phyloP scores from a whole-genome alignment of 1,140 invertebrate species.

The Hylaeus volcanicus region DNA sequence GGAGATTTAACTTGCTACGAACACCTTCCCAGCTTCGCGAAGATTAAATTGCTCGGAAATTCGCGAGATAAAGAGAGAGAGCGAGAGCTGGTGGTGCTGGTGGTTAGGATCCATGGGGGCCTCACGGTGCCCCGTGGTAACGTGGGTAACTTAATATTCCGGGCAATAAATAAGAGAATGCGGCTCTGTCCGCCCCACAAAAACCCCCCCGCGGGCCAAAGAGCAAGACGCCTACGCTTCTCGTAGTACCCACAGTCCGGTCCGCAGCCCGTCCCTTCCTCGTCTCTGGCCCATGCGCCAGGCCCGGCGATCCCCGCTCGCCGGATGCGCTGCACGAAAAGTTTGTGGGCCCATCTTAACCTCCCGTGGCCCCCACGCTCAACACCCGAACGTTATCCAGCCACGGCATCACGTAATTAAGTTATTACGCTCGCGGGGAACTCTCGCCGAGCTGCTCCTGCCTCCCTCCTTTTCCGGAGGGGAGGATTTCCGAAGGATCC shows the following conservation, averaged over 20 bases:
- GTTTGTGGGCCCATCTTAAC: slow-evolving; percentile 57
- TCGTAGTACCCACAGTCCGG: slow-evolving; percentile 60
- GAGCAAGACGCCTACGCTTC: slow-evolving; percentile 68
- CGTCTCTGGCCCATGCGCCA: slow-evolving; percentile 1
- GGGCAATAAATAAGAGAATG: slow-evolving; percentile 72
- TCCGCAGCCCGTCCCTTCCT: slow-evolving; percentile 17
- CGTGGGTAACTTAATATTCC: slow-evolving; percentile 72
- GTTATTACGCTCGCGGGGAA: slow-evolving; percentile 64
- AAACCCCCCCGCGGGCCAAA: slow-evolving; percentile 67
- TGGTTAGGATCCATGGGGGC: slow-evolving; percentile 64
- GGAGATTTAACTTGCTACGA: too few relatives aligned
- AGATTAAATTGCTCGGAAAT: slow-evolving; percentile 26
- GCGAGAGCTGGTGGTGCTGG: slow-evolving; percentile 47
- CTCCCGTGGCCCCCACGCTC: slow-evolving; percentile 65
- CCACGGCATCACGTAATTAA: slow-evolving; percentile 67
- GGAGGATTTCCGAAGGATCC: slow-evolving; percentile 3
- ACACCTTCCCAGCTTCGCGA: background rate
- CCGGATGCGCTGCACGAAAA: slow-evolving; percentile 24
- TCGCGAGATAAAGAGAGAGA: background rate
- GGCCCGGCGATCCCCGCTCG: slow-evolving; percentile 11
- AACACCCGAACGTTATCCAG: slow-evolving; percentile 67
- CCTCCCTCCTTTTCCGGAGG: background rate
- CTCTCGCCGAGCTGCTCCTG: slow-evolving; percentile 27
- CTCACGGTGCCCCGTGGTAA: slow-evolving; percentile 65
- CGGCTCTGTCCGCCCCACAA: slow-evolving; percentile 69